Evolutionary conservation across 2,888 invertebrate genomes (phyloP).

Genomic region (Mythimna loreyi): DNA sequence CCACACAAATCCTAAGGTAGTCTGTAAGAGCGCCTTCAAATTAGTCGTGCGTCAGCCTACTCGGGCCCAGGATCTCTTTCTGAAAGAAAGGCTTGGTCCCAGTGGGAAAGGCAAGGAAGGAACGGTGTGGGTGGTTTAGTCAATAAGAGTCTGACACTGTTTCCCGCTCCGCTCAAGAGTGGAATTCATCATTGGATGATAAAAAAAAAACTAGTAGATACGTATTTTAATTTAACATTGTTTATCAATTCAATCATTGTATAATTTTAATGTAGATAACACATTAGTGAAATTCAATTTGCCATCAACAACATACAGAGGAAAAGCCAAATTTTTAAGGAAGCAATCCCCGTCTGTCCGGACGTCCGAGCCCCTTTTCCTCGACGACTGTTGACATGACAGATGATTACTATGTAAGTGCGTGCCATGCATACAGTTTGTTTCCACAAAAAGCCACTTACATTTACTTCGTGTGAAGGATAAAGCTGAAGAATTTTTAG

Average conservation of each 20-base stretch:
- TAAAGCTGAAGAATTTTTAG: neutral
- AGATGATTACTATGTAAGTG: slow-evolving; percentile 47
- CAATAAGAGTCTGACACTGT: too few relatives aligned
- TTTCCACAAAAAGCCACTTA: slow-evolving; percentile 3
- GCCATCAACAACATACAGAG: neutral
- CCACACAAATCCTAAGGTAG: too few relatives aligned
- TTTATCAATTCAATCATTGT: neutral
- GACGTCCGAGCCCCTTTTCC: slow-evolving; percentile 39
- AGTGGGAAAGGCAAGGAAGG: too few relatives aligned
- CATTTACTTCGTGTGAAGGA: neutral
- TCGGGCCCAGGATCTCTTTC: too few relatives aligned
- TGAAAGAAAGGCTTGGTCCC: too few relatives aligned
- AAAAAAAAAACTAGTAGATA: too few relatives aligned
- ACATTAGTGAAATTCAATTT: slow-evolving; percentile 2
- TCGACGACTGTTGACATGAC: slow-evolving; percentile 56
- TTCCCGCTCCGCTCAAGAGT: too few relatives aligned
- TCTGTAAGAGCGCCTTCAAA: too few relatives aligned
- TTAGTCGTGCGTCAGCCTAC: too few relatives aligned
- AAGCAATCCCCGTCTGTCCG: slow-evolving; percentile 57
- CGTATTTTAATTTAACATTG: too few relatives aligned
- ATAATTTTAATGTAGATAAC: neutral
- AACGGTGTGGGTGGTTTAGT: too few relatives aligned
- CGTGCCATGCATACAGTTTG: slow-evolving; percentile 45
- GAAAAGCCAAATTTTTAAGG: slow-evolving; percentile 37
- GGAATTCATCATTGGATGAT: too few relatives aligned